Base-by-base conservation (phyloP, 2,888 invertebrate genomes). In the Polyommatus iphigenia region DNA sequence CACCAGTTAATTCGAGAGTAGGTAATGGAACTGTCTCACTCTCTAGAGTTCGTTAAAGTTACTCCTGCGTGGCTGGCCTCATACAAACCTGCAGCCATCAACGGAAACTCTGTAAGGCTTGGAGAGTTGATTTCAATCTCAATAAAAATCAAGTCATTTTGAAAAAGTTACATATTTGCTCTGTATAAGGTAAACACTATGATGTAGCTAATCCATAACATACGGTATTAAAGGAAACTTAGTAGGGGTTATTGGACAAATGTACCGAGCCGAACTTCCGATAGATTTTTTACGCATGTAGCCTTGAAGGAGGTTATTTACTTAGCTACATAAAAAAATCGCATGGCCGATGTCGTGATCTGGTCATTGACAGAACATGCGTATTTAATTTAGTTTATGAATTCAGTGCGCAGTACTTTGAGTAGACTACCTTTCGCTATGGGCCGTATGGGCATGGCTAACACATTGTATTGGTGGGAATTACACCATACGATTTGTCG, bases 301-400 rank as follows among this genome's bases (percentile, higher is more conserved):
- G 67, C 67, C 67, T 29, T 32, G 67, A 67, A 67, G 6, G 1
- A 32, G 67, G 29, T 67, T 29, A 29, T 67, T 67, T 29, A 67
- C 62, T 62, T 15, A 32, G 67, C 13, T 67, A 15, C 24, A 29
- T 20, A 29, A 29, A 67, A 67, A 67, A 67, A 29, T 29, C 2
- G 24, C 24, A 62, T 24, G 24, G 20, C 10, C 24, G n/a, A 62
- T 62, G 29, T 67, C 29, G 67, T 67, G 67, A 67, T 67, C 67
- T 67, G 67, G 67, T 67, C 4, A 67, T 67, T 67, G 67, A 67
- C 29, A 29, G 29, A 29, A 29, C 29, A 67, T 67, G 67, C 29
- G 67, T 32, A 10, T 29, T 18, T 67, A 32, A 67, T 67, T 67
- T 67, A 67, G 15, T 32, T 67, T 29, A 46, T 10, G 62, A 62